phyloP scores from a whole-genome alignment of 2,113 vertebrate genomes.

The Hippocampus comes region DNA sequence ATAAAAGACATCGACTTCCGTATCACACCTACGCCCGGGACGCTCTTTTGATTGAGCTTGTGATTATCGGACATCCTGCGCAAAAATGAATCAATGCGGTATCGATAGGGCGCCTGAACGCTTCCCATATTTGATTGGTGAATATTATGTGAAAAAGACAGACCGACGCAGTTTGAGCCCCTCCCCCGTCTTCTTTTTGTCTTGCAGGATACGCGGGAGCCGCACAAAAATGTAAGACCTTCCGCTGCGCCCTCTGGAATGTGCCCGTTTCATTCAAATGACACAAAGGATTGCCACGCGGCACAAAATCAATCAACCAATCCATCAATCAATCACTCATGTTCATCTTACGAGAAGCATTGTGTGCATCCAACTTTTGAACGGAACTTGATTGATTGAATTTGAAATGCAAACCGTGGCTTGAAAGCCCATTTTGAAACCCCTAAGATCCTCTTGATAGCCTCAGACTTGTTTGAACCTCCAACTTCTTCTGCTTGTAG shows the following conservation, averaged over 20 bases:
- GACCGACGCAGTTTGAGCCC: conserved; percentile 14
- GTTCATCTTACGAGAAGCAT: neutral
- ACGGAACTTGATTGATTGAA: too few relatives aligned
- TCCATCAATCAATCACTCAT: neutral
- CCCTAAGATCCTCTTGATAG: too few relatives aligned
- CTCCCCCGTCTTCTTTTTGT: conserved; percentile 43
- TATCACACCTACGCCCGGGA: too few relatives aligned
- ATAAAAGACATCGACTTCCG: too few relatives aligned
- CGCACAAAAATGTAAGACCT: conserved; percentile 68
- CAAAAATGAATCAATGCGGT: neutral
- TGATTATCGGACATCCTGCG: neutral
- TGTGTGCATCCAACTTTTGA: too few relatives aligned
- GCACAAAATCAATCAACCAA: neutral
- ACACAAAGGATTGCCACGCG: neutral
- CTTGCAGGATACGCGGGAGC: conserved; percentile 51
- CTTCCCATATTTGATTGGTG: conserved; percentile 2
- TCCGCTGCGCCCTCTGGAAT: conserved; percentile 9
- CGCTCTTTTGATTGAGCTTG: too few relatives aligned
- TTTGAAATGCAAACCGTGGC: too few relatives aligned
- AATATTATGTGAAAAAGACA: conserved; percentile 2
- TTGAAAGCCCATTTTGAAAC: neutral
- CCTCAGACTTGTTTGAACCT: neutral
- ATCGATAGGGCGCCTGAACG: neutral
- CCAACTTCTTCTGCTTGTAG: neutral
- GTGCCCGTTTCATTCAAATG: neutral